These are phyloP conservation scores for Drosophila quinaria DNA, from an alignment of 2,888 invertebrate species.

Conservation along the genomic window DNA sequence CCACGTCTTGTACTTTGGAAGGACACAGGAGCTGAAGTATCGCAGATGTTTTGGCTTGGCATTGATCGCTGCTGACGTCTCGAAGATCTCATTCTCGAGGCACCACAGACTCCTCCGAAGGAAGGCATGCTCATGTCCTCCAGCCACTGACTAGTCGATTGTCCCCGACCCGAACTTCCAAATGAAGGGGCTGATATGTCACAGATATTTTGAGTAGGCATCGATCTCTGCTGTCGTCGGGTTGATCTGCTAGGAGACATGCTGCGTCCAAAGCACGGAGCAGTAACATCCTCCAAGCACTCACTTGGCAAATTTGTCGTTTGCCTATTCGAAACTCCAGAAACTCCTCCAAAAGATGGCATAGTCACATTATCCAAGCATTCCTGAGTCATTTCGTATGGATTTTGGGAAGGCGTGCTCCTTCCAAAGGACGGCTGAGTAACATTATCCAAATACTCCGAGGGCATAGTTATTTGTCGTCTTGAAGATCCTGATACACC, in stretches of 20 bases:
- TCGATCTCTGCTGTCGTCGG: conserved; percentile 5
- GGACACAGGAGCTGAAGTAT: conserved; percentile 7
- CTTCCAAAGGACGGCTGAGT: conserved; percentile 14
- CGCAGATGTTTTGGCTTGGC: background rate
- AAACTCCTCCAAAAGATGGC: conserved; percentile 21
- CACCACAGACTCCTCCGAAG: conserved; percentile 16
- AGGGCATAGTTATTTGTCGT: background rate
- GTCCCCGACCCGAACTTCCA: background rate
- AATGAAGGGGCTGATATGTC: conserved; percentile 11
- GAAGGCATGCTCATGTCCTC: conserved; percentile 28
- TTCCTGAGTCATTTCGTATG: conserved; percentile 1
- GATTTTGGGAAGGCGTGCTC: background rate
- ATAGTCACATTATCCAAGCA: conserved; percentile 25
- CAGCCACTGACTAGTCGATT: conserved; percentile 10
- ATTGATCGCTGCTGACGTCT: conserved; percentile 4
- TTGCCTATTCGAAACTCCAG: background rate
- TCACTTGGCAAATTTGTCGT: conserved; percentile 19
- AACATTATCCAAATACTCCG: conserved; percentile 2
- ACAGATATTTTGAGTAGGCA: conserved; percentile 6
- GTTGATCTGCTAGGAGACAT: background rate
- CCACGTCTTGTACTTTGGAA: background rate
- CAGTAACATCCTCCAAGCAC: conserved; percentile 31
- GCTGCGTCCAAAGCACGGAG: conserved; percentile 24
- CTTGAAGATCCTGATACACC: conserved; percentile 6
- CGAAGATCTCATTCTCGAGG: background rate